Evolutionary conservation across 2,797 vertebrate genomes (phyloP).

Genomic region (Acanthiza pusilla): DNA sequence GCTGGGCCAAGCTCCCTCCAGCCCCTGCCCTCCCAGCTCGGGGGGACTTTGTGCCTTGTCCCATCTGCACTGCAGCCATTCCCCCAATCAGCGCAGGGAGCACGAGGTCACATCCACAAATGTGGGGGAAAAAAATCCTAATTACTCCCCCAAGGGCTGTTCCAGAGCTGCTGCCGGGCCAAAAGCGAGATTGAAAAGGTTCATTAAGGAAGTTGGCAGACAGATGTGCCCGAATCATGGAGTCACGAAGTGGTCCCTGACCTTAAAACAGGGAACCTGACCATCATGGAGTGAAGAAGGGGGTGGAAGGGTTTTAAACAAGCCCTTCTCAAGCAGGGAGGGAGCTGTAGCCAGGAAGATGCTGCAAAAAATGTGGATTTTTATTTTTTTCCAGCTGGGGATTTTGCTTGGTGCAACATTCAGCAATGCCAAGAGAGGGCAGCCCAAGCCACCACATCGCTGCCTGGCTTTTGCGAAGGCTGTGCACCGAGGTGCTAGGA

Average conservation of each 20-base stretch:
- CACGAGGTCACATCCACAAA: not conserved
- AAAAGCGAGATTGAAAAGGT: not conserved
- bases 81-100: not conserved
- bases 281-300: not conserved
- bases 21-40: not conserved
- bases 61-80: not conserved
- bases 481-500: not conserved
- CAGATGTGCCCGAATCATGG: not conserved
- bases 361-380: not conserved
- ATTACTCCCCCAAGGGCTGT: constrained; percentile 7
- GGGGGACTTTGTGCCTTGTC: not conserved
- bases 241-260: not conserved
- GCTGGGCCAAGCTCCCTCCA: not conserved
- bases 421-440: constrained; percentile 56
- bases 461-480: not conserved
- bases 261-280: not conserved
- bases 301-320: not conserved
- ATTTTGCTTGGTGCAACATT: not conserved
- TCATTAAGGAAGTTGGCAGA: not conserved
- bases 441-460: not conserved
- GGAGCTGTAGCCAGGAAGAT: not conserved
- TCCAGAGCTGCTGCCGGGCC: not conserved
- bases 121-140: not conserved
- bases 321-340: not conserved
- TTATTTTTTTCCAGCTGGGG: not conserved